Evolutionary conservation across 2,888 invertebrate species (phyloP).

Genomic region (Mythimna impura): DNA sequence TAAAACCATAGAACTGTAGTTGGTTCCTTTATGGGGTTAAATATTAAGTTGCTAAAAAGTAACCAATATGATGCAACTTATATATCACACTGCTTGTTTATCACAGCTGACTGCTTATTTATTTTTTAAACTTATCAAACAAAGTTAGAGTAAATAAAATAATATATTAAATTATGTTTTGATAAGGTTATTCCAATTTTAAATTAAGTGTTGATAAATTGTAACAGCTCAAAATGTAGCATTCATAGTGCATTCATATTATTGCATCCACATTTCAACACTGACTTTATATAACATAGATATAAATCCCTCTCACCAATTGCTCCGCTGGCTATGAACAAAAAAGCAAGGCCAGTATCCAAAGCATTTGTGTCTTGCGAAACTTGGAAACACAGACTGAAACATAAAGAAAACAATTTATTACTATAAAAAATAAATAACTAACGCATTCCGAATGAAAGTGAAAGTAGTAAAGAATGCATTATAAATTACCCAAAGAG

Average conservation of each 20-base stretch:
- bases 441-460: conserved; percentile 49
- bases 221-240: neutral
- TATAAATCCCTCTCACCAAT: conserved; percentile 83
- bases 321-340: conserved; percentile 85
- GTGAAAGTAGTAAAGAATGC: conserved; percentile 62
- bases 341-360: conserved; percentile 85
- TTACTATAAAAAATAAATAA: conserved; percentile 42
- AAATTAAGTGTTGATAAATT: neutral
- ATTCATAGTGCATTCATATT: conserved; percentile 39
- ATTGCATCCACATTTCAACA: conserved; percentile 61
- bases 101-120: neutral
- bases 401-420: conserved; percentile 67
- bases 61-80: neutral
- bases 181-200: neutral
- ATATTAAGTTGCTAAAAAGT: too few species aligned
- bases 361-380: conserved; percentile 83
- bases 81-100: neutral
- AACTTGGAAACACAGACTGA: conserved; percentile 85
- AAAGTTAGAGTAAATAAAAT: neutral
- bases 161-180: neutral
- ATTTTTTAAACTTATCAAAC: neutral
- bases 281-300: conserved; percentile 71
- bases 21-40: neutral
- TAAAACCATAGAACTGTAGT: neutral
- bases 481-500: conserved; percentile 9